These are phyloP conservation scores for Drosophila nr. perissopoda DNA, from an alignment of 2,888 invertebrate genomes.

Conservation along the genomic window DNA sequence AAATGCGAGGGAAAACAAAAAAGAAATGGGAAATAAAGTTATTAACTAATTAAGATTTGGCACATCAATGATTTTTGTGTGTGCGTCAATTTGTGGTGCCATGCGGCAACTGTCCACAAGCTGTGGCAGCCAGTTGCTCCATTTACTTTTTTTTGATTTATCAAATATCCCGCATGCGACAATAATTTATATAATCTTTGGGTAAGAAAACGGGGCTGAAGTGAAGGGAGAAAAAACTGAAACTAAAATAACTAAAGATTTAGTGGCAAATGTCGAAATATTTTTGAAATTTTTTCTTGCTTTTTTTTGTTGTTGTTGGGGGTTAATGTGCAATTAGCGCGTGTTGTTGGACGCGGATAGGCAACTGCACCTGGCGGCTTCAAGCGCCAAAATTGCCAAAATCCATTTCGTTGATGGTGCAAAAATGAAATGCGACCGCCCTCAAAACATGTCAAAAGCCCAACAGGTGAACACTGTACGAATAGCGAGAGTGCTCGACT, in stretches of 20 bases:
- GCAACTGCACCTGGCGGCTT: conserved; percentile 3
- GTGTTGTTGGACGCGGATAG: conserved; percentile 17
- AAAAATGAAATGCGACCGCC: conserved; percentile 53
- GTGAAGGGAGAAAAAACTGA: conserved; percentile 25
- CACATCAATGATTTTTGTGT: conserved; percentile 31
- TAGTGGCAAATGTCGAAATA: conserved; percentile 50
- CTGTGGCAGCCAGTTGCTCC: conserved; percentile 16
- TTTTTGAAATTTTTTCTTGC: conserved; percentile 15
- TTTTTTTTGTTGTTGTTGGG: conserved; percentile 17
- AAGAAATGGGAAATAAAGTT: conserved; percentile 46
- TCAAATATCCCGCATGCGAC: conserved; percentile 9
- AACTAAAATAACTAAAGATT: conserved; percentile 52
- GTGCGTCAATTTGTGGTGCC: conserved; percentile 1
- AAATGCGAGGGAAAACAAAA: conserved; percentile 5
- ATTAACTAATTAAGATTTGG: conserved; percentile 58
- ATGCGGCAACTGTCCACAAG: conserved; percentile 17
- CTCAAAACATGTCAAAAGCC: conserved; percentile 23
- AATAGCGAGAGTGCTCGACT: background rate
- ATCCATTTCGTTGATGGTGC: conserved; percentile 35
- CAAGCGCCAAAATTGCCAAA: conserved; percentile 29
- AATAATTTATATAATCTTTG: conserved; percentile 71
- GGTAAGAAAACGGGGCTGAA: conserved; percentile 6
- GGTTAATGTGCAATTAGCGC: conserved; percentile 73
- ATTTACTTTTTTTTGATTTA: background rate
- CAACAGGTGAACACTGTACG: background rate